A percentile compares a stretch with the other conserved stretches of the same genome.
Evolutionary conservation across 2,888 invertebrate genomes (phyloP).

Genomic region (Pecten maximus): DNA sequence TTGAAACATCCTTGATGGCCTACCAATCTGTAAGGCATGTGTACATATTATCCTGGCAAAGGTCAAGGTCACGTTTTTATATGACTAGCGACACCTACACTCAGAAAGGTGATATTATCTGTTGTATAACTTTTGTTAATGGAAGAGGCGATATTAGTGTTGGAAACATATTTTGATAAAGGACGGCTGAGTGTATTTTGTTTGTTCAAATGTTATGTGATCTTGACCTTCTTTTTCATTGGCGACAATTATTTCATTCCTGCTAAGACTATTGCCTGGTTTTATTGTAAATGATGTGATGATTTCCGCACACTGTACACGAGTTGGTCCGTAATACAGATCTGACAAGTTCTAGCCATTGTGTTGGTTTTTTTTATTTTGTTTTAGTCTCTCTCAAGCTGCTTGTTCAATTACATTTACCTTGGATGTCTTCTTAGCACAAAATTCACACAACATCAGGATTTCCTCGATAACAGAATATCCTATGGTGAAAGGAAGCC

Average conservation of each 20-base stretch:
- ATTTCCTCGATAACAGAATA: neutral
- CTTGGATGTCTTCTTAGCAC: neutral
- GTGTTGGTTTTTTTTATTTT: neutral
- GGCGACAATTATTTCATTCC: neutral
- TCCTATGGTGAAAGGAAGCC: neutral
- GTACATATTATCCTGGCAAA: too few relatives aligned
- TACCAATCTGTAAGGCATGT: too few relatives aligned
- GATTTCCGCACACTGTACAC: neutral
- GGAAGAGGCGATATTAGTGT: too few relatives aligned
- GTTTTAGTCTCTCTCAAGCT: neutral
- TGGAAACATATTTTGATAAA: too few relatives aligned
- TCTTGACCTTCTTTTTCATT: neutral
- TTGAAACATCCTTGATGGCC: too few relatives aligned
- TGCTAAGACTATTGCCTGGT: neutral
- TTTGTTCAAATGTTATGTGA: too few relatives aligned
- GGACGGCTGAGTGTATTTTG: too few relatives aligned
- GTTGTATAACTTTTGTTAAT: too few relatives aligned
- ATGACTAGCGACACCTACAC: too few relatives aligned
- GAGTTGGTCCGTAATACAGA: slow-evolving; percentile 1
- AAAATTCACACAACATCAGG: neutral
- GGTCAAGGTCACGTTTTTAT: too few relatives aligned
- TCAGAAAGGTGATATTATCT: too few relatives aligned
- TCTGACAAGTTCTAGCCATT: neutral
- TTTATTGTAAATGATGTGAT: neutral
- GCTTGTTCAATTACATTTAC: neutral